Percentiles rank a stretch among this genome's conserved stretches.
Conservation (phyloP, 2,888 invertebrate species). For the Tiliacea citrago region DNA sequence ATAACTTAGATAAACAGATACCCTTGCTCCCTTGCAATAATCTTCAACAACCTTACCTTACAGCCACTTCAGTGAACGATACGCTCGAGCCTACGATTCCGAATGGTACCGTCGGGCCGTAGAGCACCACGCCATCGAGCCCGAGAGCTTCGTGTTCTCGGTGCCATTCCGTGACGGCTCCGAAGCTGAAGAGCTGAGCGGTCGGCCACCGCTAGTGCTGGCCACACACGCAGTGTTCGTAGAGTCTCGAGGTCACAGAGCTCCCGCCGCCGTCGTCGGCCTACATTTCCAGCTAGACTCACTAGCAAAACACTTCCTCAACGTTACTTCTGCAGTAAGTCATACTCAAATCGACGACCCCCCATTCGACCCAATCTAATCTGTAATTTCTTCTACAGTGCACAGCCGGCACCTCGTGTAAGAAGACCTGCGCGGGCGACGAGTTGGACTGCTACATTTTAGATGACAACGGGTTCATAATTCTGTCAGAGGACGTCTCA, state of each 20-base stretch:
- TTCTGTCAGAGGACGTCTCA: constrained; percentile 96
- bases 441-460: constrained; percentile 97
- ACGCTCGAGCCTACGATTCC: constrained; percentile 95
- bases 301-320: constrained; percentile 95
- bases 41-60: constrained; percentile 32
- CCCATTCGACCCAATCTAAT: constrained; percentile 19
- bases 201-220: constrained; percentile 92
- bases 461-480: constrained; percentile 98
- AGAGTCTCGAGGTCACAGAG: constrained; percentile 95
- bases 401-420: constrained; percentile 92
- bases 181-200: constrained; percentile 91
- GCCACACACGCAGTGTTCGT: constrained; percentile 98
- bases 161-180: constrained; percentile 94
- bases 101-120: constrained; percentile 98
- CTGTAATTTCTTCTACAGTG: constrained; percentile 89
- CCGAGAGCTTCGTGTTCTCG: constrained; percentile 97
- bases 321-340: constrained; percentile 96
- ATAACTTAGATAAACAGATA: neutral
- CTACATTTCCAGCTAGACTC: constrained; percentile 96
- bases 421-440: constrained; percentile 96
- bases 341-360: constrained; percentile 42
- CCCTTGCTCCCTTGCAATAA: neutral
- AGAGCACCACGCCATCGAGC: constrained; percentile 96
- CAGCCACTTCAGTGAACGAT: constrained; percentile 95
- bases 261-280: constrained; percentile 98